Percentiles rank a stretch among this genome's conserved stretches.
These are phyloP conservation scores for Hypomecis atomaria DNA, from an alignment of 2,888 invertebrate species.

Conservation along the genomic window DNA sequence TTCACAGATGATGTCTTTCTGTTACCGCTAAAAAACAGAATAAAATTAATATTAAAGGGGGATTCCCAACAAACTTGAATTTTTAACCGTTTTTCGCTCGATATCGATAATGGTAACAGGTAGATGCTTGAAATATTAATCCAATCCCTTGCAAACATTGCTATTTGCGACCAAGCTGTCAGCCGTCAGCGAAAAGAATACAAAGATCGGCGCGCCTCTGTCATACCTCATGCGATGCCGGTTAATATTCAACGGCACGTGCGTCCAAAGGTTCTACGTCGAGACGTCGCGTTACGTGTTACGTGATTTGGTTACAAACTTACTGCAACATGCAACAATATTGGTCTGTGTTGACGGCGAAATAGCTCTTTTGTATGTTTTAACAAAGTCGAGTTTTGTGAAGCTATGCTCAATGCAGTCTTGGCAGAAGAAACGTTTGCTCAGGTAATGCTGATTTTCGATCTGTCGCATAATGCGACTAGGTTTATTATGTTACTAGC, in stretches of 20 bases:
- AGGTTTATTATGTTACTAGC: too few relatives aligned
- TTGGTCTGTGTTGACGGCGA: background rate
- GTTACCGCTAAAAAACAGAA: too few relatives aligned
- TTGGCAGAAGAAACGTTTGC: too few relatives aligned
- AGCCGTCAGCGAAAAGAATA: background rate
- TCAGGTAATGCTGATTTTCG: too few relatives aligned
- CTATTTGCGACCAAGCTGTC: background rate
- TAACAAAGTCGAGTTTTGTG: background rate
- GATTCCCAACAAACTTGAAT: too few relatives aligned
- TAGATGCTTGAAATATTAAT: too few relatives aligned
- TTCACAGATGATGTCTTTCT: too few relatives aligned
- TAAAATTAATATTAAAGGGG: too few relatives aligned
- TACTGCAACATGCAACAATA: conserved; percentile 4
- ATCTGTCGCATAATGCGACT: too few relatives aligned
- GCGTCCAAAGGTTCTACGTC: background rate
- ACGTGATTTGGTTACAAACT: conserved; percentile 5
- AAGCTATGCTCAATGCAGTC: background rate
- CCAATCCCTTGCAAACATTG: too few relatives aligned
- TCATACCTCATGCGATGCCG: background rate
- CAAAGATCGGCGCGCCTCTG: background rate
- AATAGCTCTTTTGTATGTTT: background rate
- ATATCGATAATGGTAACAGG: too few relatives aligned
- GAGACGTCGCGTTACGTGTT: background rate
- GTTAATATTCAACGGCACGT: conserved; percentile 1
- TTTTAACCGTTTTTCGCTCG: too few relatives aligned